Percentiles rank a stretch among this genome's conserved stretches.
phyloP scores from a whole-genome alignment of 2,888 invertebrate genomes.

The Baccha elongata region DNA sequence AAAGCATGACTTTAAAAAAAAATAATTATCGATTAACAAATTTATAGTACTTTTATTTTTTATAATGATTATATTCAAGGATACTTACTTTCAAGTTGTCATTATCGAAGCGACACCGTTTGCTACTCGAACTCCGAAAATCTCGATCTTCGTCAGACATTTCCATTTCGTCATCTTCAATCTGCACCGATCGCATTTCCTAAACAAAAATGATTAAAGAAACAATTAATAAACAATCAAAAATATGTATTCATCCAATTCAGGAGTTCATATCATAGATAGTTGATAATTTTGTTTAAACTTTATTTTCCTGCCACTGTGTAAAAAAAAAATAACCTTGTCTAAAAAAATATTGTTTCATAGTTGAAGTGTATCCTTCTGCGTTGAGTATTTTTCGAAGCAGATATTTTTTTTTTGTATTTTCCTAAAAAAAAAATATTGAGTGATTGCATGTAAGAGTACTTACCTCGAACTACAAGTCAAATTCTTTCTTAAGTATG shows the following conservation, averaged over 20 bases:
- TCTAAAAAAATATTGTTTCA: constrained; percentile 11
- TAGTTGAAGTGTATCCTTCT: constrained; percentile 38
- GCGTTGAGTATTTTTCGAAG: background rate
- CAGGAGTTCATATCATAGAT: too few species aligned
- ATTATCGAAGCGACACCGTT: constrained; percentile 81
- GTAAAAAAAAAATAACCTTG: background rate
- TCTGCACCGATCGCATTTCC: constrained; percentile 82
- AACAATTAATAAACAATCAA: constrained; percentile 17
- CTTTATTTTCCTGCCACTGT: background rate
- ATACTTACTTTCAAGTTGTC: constrained; percentile 80
- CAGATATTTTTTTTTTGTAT: background rate
- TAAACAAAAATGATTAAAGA: constrained; percentile 72
- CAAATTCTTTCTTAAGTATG: constrained; percentile 36
- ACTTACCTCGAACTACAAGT: constrained; percentile 71
- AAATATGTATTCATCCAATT: constrained; percentile 2
- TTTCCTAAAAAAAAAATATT: constrained; percentile 48
- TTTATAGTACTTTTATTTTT: too few species aligned
- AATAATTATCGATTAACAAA: too few species aligned
- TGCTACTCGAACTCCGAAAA: constrained; percentile 80
- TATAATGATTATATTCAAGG: too few species aligned
- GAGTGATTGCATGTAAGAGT: constrained; percentile 61
- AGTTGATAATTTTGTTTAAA: background rate
- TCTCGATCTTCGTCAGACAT: constrained; percentile 90
- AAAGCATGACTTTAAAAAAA: too few species aligned
- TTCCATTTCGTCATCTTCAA: constrained; percentile 93